Evolutionary conservation across 2,888 invertebrate species (phyloP).

Genomic region (Leptinotarsa rubiginosa): DNA sequence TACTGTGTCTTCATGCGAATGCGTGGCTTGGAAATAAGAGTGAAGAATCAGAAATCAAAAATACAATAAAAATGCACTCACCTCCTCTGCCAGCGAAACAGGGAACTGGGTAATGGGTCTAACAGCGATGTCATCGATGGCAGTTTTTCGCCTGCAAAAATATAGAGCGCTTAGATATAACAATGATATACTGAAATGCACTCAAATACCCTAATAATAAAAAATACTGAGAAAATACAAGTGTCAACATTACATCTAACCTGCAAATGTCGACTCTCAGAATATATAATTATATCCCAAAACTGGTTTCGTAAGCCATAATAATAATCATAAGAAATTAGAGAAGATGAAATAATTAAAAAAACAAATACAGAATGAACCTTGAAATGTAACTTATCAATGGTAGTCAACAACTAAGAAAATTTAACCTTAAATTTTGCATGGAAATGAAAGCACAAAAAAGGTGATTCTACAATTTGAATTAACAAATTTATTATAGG

Average conservation of each 20-base stretch:
- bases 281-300: conserved; percentile 35
- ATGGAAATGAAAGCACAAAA: conserved; percentile 22
- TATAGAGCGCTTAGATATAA: conserved; percentile 21
- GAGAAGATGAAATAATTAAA: conserved; percentile 46
- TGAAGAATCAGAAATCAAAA: background rate
- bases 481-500: background rate
- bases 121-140: conserved; percentile 86
- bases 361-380: conserved; percentile 53
- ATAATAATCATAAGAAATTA: conserved; percentile 40
- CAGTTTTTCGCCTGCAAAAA: conserved; percentile 73
- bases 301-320: conserved; percentile 53
- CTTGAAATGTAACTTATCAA: conserved; percentile 42
- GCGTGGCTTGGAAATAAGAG: conserved; percentile 17
- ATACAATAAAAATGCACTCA: conserved; percentile 63
- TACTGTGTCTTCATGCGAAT: conserved; percentile 24
- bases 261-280: conserved; percentile 38
- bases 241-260: conserved; percentile 54
- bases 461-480: conserved; percentile 8
- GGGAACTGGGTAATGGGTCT: conserved; percentile 90
- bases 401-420: conserved; percentile 22
- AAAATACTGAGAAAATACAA: conserved; percentile 58
- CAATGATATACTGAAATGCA: conserved; percentile 15
- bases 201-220: conserved; percentile 55
- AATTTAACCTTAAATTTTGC: conserved; percentile 35
- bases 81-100: conserved; percentile 85